A percentile compares a stretch with the other conserved stretches of the same genome.
phyloP scores from a whole-genome alignment of 2,113 vertebrate species.

The Theropithecus gelada region DNA sequence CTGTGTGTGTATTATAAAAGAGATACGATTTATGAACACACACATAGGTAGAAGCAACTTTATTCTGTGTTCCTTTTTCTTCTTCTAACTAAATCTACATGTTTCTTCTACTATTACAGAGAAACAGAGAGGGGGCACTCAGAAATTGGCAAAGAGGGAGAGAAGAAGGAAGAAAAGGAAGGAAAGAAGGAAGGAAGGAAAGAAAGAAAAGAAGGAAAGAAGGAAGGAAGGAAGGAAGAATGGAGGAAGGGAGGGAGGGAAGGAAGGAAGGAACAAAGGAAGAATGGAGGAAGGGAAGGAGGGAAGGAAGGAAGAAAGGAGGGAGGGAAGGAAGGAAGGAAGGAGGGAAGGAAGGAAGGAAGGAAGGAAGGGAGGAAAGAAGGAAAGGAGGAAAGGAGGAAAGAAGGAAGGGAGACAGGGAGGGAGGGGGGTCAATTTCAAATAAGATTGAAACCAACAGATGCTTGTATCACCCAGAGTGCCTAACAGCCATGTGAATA shows the following conservation, averaged over 20 bases:
- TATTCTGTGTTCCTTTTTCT: neutral
- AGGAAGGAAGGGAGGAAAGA: neutral
- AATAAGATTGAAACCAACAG: neutral
- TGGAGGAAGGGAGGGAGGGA: neutral
- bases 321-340: fast-evolving
- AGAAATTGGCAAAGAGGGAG: neutral
- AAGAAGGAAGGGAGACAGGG: neutral
- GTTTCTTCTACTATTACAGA: neutral
- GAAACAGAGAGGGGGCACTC: neutral
- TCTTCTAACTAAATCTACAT: neutral
- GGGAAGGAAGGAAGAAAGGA: fast-evolving
- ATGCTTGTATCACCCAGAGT: neutral
- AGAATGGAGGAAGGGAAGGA: fast-evolving
- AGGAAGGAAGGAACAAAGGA: fast-evolving
- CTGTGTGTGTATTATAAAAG: neutral
- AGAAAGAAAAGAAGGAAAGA: fast-evolving
- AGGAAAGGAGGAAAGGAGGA: neutral
- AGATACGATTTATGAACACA: neutral
- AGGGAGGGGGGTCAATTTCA: neutral
- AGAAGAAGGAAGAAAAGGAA: neutral
- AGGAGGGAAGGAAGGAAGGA: fast-evolving
- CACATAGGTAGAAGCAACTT: neutral
- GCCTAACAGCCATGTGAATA: neutral
- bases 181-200: neutral
- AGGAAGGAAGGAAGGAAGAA: neutral